phyloP scores from a whole-genome alignment of 2,797 vertebrate species.

The Hippopotamyrus pictus region DNA sequence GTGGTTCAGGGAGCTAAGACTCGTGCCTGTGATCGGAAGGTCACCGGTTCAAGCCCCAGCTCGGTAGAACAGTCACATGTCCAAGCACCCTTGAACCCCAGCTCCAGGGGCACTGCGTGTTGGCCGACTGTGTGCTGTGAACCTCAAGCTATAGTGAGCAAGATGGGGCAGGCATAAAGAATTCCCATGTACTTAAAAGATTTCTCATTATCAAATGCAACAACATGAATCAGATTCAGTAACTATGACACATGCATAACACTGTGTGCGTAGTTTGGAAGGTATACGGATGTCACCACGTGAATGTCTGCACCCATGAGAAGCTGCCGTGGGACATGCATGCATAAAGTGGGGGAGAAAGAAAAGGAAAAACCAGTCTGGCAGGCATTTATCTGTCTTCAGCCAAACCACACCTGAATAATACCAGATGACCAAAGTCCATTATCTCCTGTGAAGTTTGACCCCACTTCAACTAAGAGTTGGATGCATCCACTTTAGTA shows the following conservation, averaged over 20 bases:
- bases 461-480: neutral
- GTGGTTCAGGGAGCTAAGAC: neutral
- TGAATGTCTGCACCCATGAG: neutral
- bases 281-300: neutral
- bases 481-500: neutral
- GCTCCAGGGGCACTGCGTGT: neutral
- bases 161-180: neutral
- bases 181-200: neutral
- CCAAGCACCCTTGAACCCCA: neutral
- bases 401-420: slow-evolving; percentile 12
- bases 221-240: neutral
- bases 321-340: neutral
- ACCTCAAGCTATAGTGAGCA: neutral
- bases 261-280: neutral
- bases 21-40: neutral
- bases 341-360: neutral
- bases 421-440: slow-evolving; percentile 10
- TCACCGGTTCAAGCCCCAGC: neutral
- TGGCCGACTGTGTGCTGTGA: neutral
- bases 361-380: slow-evolving; percentile 1
- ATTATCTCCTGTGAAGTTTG: neutral
- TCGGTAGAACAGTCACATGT: neutral
- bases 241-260: neutral
- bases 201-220: neutral
- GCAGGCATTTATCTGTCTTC: neutral